A percentile compares a stretch with the other conserved stretches of the same genome.
Conservation (phyloP, 2,888 invertebrate genomes). For the Drosophila austrosaltans region DNA sequence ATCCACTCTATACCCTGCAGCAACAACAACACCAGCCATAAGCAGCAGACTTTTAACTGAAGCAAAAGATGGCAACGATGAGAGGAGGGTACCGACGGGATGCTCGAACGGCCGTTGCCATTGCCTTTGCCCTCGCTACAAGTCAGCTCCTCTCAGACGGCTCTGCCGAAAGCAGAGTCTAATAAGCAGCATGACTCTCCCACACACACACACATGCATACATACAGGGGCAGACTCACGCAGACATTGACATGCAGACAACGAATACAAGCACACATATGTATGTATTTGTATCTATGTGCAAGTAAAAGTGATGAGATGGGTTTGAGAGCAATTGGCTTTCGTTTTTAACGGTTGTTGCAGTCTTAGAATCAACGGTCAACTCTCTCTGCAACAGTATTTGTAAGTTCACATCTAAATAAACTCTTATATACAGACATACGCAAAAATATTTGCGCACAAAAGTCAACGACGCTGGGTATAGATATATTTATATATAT, state of each 20-base stretch:
- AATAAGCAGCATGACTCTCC: conserved; percentile 51
- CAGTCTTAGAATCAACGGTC: conserved; percentile 48
- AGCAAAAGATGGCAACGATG: conserved; percentile 40
- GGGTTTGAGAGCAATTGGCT: conserved; percentile 33
- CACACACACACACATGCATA: conserved; percentile 15
- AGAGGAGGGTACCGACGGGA: conserved; percentile 56
- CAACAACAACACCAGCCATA: conserved; percentile 29
- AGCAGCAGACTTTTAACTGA: conserved; percentile 58
- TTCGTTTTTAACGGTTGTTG: conserved; percentile 51
- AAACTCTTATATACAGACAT: conserved; percentile 3
- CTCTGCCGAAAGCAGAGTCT: conserved; percentile 59
- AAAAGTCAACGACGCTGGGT: conserved; percentile 49
- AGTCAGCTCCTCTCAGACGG: conserved; percentile 36
- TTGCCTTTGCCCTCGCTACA: conserved; percentile 52
- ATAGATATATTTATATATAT: conserved; percentile 14
- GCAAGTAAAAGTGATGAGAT: conserved; percentile 56
- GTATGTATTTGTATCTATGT: conserved; percentile 17
- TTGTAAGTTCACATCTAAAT: conserved; percentile 6
- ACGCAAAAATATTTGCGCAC: conserved; percentile 30
- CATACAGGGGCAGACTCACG: conserved; percentile 13
- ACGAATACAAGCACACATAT: conserved; percentile 40
- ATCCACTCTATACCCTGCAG: conserved; percentile 64
- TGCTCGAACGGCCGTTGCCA: conserved; percentile 70
- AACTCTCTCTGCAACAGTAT: conserved; percentile 16
- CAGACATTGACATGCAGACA: conserved; percentile 20